Evolutionary conservation across 53 echinoderm and acorn worm species (phyloP), one percentile per base, ranked within the genome.

Genomic region (Astropecten irregularis): DNA sequence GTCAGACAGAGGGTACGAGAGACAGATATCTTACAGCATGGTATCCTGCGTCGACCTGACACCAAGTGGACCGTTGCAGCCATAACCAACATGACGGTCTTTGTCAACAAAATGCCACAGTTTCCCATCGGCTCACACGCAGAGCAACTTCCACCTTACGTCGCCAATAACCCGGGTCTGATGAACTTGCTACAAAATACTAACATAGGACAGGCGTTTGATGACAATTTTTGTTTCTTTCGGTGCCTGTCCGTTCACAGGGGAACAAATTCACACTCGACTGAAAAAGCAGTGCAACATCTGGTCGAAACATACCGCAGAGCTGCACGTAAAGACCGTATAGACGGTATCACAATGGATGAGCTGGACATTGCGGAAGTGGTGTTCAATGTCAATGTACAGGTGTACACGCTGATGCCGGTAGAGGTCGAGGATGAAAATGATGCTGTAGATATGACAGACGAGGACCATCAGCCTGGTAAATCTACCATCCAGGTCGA

Each of bases 21-120:
- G 23, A 57, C 22, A 23, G 57, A 57, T 11, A 22, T 57, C 23
- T 23, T 57, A 26, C 23, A 57, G 26, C 22, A 22, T 25, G 57
- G 22, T 25, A 22, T 23, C 22, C 28, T 20, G 26, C 57, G 26
- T 20, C 22, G 57, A 22, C 57, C 57, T 22, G 57, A 57, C 26
- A 70, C 90, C 14, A 77, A 70, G 32, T 85, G 90, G 90, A 69
- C 63, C 4, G 85, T 89, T 9, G 67, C 67, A 49, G 71, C 40
- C 7, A 44, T 49, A 1, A 82, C 82, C 1, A 90, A 86, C 49
- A 55, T 86, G 14, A 86, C 82, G 20, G 62, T 71, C 47, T 82
- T 36, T 26, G 64, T 79, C 56, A 82, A 54, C 32, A 85, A 84
- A 23, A 13, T 67, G 40, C 21, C 77, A 47, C 31, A 69, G 9